Conservation (phyloP, 2,888 invertebrate species). For the Loripinus fragilis region DNA sequence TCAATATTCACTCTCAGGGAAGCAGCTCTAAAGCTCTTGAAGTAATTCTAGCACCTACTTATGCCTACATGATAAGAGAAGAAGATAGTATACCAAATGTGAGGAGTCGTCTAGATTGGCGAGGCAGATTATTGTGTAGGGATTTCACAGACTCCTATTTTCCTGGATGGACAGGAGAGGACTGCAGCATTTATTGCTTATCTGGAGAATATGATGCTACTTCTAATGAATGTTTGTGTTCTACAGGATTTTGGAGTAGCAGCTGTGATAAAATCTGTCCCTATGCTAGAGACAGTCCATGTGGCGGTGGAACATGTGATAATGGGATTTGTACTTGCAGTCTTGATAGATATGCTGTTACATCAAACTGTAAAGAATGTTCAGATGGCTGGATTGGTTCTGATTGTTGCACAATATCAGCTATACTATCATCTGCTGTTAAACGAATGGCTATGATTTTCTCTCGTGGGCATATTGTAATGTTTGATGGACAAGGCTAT, state of each 20-base stretch:
- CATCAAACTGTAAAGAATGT: constrained; percentile 61
- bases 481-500: constrained; percentile 64
- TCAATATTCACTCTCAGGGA: constrained; percentile 22
- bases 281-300: constrained; percentile 43
- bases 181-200: constrained; percentile 55
- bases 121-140: constrained; percentile 45
- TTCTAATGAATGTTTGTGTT: constrained; percentile 57
- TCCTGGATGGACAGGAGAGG: constrained; percentile 53
- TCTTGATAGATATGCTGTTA: constrained; percentile 50
- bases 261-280: constrained; percentile 62
- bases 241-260: constrained; percentile 64
- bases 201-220: constrained; percentile 37
- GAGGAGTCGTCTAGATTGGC: constrained; percentile 26
- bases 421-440: constrained; percentile 9
- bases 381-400: constrained; percentile 66
- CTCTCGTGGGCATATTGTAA: constrained; percentile 62
- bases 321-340: constrained; percentile 66
- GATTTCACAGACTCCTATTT: constrained; percentile 35
- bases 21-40: constrained; percentile 25
- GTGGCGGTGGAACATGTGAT: constrained; percentile 66
- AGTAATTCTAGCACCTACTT: constrained; percentile 35
- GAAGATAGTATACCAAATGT: background rate
- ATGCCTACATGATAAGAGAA: constrained; percentile 15
- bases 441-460: constrained; percentile 38
- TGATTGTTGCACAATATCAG: constrained; percentile 61